These are phyloP conservation scores for Crenichthys baileyi DNA, from an alignment of 2,797 vertebrate genomes.

Conservation along the genomic window DNA sequence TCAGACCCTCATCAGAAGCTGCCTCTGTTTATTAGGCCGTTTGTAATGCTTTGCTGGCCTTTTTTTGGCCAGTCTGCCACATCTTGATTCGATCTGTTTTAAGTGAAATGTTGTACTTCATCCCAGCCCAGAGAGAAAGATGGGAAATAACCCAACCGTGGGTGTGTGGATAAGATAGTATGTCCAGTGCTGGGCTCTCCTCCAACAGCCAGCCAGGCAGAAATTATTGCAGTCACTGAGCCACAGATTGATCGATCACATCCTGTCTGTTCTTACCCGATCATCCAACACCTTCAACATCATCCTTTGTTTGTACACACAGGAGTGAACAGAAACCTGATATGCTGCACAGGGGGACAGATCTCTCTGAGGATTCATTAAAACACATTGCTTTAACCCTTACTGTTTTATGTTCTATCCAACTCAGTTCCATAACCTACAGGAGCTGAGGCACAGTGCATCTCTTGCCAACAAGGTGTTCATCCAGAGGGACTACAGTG, in stretches of 20 bases:
- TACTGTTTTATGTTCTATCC: neutral
- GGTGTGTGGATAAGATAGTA: constrained; percentile 40
- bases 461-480: constrained; percentile 96
- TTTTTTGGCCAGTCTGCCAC: constrained; percentile 11
- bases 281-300: constrained; percentile 42
- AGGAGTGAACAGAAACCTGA: constrained; percentile 13
- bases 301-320: constrained; percentile 63
- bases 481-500: constrained; percentile 95
- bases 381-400: constrained; percentile 13
- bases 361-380: constrained; percentile 29
- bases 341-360: constrained; percentile 1
- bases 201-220: constrained; percentile 60
- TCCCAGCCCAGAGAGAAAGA: constrained; percentile 25
- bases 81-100: constrained; percentile 64
- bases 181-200: constrained; percentile 64
- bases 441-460: constrained; percentile 93
- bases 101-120: constrained; percentile 54
- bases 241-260: constrained; percentile 63
- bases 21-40: neutral
- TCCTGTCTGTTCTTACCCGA: constrained; percentile 44
- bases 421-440: constrained; percentile 83
- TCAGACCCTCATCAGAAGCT: constrained; percentile 18
- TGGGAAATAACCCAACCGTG: constrained; percentile 16
- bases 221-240: constrained; percentile 44
- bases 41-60: neutral